phyloP scores from a whole-genome alignment of 2,113 vertebrate genomes.

The Ochotona curzoniae region DNA sequence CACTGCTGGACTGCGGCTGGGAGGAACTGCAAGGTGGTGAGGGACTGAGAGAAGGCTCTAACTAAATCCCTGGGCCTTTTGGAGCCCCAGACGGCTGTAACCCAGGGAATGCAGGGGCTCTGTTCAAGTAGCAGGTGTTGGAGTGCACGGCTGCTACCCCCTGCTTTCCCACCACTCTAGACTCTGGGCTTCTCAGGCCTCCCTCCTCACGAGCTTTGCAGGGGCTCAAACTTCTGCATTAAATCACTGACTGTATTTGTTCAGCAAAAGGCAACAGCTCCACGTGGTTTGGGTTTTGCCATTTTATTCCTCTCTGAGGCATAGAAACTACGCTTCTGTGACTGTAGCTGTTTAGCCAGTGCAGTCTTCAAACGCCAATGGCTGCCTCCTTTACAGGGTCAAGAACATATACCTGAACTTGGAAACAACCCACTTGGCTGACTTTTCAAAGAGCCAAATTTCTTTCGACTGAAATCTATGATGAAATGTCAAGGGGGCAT shows the following conservation, averaged over 20 bases:
- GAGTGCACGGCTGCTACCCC: slow-evolving; percentile 42
- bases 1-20: slow-evolving; percentile 16
- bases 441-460: not conserved
- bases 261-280: slow-evolving; percentile 50
- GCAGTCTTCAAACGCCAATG: not conserved
- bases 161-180: slow-evolving; percentile 22
- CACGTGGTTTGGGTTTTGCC: not conserved
- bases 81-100: not conserved
- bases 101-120: slow-evolving; percentile 59
- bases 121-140: not conserved
- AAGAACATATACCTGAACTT: not conserved
- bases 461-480: not conserved
- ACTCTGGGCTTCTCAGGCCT: slow-evolving; percentile 18
- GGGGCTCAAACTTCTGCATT: not conserved
- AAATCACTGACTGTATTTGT: not conserved
- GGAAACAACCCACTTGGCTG: not conserved
- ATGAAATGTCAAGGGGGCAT: not conserved
- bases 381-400: not conserved
- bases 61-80: slow-evolving; percentile 55
- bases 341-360: not conserved
- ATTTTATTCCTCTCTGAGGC: slow-evolving; percentile 31
- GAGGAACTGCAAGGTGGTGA: slow-evolving; percentile 51
- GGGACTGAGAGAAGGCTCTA: slow-evolving; percentile 66
- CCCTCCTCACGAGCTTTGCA: slow-evolving; percentile 22
- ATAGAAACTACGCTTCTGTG: slow-evolving; percentile 1